Base-by-base conservation (phyloP, 2,888 invertebrate genomes). In the Ormyrus rosae region DNA sequence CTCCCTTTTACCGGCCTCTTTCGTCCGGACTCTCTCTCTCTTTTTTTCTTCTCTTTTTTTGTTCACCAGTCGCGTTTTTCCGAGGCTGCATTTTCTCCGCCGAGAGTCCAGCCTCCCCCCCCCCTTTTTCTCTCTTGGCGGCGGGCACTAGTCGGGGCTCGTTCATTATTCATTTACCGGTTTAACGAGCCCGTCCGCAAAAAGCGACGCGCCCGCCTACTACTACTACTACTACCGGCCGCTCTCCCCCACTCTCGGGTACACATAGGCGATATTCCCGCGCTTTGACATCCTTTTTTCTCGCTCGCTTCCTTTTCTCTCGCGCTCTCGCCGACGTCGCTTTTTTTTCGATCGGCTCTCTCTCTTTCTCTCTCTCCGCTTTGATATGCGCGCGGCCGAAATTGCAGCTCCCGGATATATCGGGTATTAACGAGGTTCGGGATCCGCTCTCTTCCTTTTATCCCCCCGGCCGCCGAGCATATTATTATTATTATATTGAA, bases 101-200 rank as follows among this genome's bases (percentile, higher is more conserved):
- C 3, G 34, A 45, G 13, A 46, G 61, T 34, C 34, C 55, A 34
- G 10, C 53, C 45, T 51, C 34, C 63, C 13, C 8, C 53, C 13
- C 50, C 13, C 50, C 13, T 13, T 63, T 68, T 72, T 68, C 60
- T 50, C 78, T 72, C 58, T 53, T 46, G 11, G n/a, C 72, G 50
- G 63, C 10, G 63, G 53, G 51, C 69, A 61, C 70, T 70, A 74
- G 78, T 74, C 74, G 68, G 45, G 34, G 64, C 71, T 86, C 87
- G 88, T 87, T 89, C 89, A 89, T 89, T 90, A 90, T 90, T 90
- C 89, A 89, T 90, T 90, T 90, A 89, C 88, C 88, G 87, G 87
- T 89, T 89, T 89, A 90, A 89, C 89, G 88, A 90, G 88, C 86
- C 85, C 85, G 85, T 86, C 85, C 86, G 86, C 84, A 85, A 87